Base-by-base conservation (phyloP, 2,113 vertebrate species). In the Benthochromis sp. region DNA sequence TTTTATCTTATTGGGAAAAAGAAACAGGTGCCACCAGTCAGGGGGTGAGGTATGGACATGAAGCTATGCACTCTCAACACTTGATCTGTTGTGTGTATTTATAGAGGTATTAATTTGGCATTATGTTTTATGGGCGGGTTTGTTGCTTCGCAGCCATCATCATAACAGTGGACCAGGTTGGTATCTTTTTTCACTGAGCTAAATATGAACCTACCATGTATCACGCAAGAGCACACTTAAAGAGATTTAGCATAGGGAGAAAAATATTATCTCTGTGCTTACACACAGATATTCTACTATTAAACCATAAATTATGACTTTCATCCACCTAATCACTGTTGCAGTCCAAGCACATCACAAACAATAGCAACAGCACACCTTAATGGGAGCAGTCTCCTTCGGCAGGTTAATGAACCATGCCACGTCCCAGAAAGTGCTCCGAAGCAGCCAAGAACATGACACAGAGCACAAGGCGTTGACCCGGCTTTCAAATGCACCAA, bases 1-100 rank as follows among this genome's bases (percentile, higher is more conserved):
- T 90, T 85, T 91, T 84, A 89, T 16, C 10, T 84, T 86, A 89
- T 89, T 87, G 84, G 89, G 73, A 83, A 92, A 92, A 91, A 87
- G 79, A 89, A 93, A 89, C 86, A 90, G 55, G 83, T 92, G 79
- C 81, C 13, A 45, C 45, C 81, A 86, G 81, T 78, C 78, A 81
- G 61, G 52, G 29, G 9, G 36, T 4, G 16, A 92, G 81, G 84
- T 83, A 91, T 86, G 84, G 73, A 86, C 8, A 8, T 54, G 17
- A 17, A 6, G 27, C 81, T 78, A 69, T 89, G 45, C 61, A 86
- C 84, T 85, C 34, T 50, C 8, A 36, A 69, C 69, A 85, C 55
- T 82, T 47, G 84, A 92, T 92, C 88, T 57, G 83, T 45, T 31
- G 31, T 84, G 29, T 34, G 78, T 92, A 91, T 95, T 92, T 90